A percentile compares a stretch with the other conserved stretches of the same genome.
phyloP scores from a whole-genome alignment of 1,140 invertebrate species.

The Littorina saxatilis region DNA sequence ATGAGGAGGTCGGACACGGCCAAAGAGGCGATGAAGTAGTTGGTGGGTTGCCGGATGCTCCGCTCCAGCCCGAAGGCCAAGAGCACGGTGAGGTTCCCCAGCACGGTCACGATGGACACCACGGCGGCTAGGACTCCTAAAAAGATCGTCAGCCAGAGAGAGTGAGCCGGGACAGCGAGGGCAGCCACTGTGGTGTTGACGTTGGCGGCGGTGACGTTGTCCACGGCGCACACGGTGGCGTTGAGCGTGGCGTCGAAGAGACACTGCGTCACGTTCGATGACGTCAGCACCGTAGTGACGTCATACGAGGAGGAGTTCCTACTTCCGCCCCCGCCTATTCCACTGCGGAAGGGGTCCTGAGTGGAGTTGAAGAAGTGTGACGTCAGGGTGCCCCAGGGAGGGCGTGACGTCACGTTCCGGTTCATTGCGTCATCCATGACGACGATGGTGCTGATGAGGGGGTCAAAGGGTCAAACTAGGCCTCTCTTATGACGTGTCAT shows the following conservation, averaged over 20 bases:
- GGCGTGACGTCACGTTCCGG: slow-evolving; percentile 29
- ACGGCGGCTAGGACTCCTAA: slow-evolving; percentile 90
- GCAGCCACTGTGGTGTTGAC: neutral
- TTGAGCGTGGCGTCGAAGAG: slow-evolving; percentile 17
- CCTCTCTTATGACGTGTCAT: slow-evolving; percentile 1
- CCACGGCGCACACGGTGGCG: slow-evolving; percentile 7
- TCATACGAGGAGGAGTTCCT: neutral
- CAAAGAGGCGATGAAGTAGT: slow-evolving; percentile 99
- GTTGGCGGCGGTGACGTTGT: neutral
- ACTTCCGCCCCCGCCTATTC: too few relatives aligned
- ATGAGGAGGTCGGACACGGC: slow-evolving; percentile 99
- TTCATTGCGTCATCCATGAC: neutral
- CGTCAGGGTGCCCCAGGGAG: neutral
- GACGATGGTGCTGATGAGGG: neutral
- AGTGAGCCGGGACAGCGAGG: slow-evolving; percentile 80
- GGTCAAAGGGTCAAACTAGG: neutral
- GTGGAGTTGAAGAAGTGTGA: neutral
- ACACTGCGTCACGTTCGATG: neutral
- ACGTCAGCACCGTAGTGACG: neutral
- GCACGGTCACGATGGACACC: slow-evolving; percentile 65
- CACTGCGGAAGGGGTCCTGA: neutral
- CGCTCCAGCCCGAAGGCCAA: slow-evolving; percentile 97
- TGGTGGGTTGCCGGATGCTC: slow-evolving; percentile 97
- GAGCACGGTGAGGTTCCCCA: slow-evolving; percentile 97
- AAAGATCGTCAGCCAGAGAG: slow-evolving; percentile 92